A percentile compares a stretch with the other conserved stretches of the same genome.
These are phyloP conservation scores for Eurypyga helias DNA, from an alignment of 2,113 vertebrate genomes.

Conservation along the genomic window DNA sequence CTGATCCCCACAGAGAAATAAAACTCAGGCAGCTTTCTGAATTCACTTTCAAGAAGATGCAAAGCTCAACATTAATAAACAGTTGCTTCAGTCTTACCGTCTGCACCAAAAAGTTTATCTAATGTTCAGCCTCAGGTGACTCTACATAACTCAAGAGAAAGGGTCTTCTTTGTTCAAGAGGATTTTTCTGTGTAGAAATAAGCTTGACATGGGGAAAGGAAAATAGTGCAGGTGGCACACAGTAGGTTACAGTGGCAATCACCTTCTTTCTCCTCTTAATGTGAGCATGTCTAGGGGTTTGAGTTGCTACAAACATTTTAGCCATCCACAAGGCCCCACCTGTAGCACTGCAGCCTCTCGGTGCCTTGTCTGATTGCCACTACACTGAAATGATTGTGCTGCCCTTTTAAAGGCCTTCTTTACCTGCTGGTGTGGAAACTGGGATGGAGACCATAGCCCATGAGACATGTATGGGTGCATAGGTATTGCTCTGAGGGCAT, in stretches of 20 bases:
- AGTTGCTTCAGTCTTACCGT: not conserved
- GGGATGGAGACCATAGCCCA: accelerated
- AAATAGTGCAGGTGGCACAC: not conserved
- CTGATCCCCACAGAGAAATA: not conserved
- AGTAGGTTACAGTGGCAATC: not conserved
- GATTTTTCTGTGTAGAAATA: not conserved
- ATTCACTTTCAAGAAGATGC: not conserved
- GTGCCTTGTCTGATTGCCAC: accelerated
- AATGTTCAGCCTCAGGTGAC: not conserved
- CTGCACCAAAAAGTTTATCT: not conserved
- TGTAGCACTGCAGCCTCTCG: not conserved
- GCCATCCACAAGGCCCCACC: not conserved
- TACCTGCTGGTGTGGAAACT: not conserved
- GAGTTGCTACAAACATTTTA: not conserved
- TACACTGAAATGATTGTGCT: not conserved
- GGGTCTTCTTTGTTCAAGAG: not conserved
- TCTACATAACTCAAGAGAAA: not conserved
- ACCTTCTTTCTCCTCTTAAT: not conserved
- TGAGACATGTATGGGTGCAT: not conserved
- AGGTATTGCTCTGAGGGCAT: not conserved
- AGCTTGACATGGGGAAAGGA: not conserved
- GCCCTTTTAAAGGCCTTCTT: not conserved
- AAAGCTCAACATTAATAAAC: not conserved
- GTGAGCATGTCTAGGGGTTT: not conserved
- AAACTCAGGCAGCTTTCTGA: not conserved